These are phyloP conservation scores for Lasioglossum malachurum DNA, from an alignment of 2,888 invertebrate species.

Conservation along the genomic window DNA sequence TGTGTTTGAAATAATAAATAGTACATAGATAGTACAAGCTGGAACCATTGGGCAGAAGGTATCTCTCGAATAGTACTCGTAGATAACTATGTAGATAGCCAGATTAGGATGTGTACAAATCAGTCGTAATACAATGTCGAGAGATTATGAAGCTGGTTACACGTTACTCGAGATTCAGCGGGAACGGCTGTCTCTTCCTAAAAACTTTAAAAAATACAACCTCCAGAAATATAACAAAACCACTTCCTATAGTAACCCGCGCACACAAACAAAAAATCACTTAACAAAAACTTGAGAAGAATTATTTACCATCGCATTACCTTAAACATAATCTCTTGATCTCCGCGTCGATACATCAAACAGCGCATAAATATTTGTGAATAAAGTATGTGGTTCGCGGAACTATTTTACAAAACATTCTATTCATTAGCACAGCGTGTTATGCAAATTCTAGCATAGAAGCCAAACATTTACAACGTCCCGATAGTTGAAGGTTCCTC, in stretches of 20 bases:
- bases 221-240: background rate
- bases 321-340: background rate
- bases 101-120: slow-evolving; percentile 2
- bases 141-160: background rate
- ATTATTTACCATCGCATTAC: background rate
- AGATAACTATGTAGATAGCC: slow-evolving; percentile 12
- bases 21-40: background rate
- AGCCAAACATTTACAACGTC: slow-evolving; percentile 6
- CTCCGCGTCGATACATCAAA: background rate
- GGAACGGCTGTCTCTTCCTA: background rate
- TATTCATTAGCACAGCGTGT: background rate
- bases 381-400: background rate
- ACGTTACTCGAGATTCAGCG: background rate
- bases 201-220: background rate
- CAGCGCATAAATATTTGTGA: background rate
- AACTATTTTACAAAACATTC: background rate
- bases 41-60: background rate
- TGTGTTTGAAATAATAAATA: slow-evolving; percentile 19
- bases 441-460: background rate
- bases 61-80: background rate
- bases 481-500: background rate
- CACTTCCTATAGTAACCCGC: background rate
- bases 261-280: background rate
- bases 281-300: background rate
- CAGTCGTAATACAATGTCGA: slow-evolving; percentile 13